Base-by-base conservation (phyloP, 2,888 invertebrate species). In the Mallateleia sp. region DNA sequence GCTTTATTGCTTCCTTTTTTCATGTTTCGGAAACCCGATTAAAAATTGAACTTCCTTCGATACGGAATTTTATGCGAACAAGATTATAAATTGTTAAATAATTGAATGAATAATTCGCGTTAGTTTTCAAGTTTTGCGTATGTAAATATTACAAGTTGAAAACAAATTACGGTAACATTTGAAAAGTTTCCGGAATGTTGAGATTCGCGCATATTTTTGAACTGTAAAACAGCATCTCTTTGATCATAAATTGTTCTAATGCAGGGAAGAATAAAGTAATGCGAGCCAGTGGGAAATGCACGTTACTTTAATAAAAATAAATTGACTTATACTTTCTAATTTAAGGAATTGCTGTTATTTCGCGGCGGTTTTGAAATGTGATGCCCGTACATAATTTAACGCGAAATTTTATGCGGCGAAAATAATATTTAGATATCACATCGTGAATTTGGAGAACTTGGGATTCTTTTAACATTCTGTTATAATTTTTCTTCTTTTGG, bases 171-270 rank as follows among this genome's bases (percentile, higher is more conserved):
- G 22, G 45, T 28, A 80, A 71, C 38, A 24, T 71, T 80, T 71
- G 62, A 80, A 80, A 80, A 80, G 56, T 66, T 72, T 72, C 42
- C 71, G 38, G 67, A 11, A 79, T 25, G 52, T 58, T 7, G 58
- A 78, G 67, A 67, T 79, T 52, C 47, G 58, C 32, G 78, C 66
- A 67, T 58, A 38, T 69, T 71, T 71, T 54, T 71, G 38, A 69
- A 52, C 79, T 80, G 79, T 54, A 64, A 80, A 71, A 22, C 71
- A 50, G 64, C 79, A 80, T 80, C 60, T 71, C 18, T 71, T 71
- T 64, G 78, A 71, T 80, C 69, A 71, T 80, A 80, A 80, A 80
- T 71, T 80, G 80, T 56, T 80, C 71, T 72, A 80, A 71, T 56
- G 80, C 20, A 47, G 56, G 56, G 34, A 74, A 74, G 58, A 72